These are phyloP conservation scores for Elephas maximus DNA, from an alignment of 2,113 vertebrate genomes.

Conservation along the genomic window DNA sequence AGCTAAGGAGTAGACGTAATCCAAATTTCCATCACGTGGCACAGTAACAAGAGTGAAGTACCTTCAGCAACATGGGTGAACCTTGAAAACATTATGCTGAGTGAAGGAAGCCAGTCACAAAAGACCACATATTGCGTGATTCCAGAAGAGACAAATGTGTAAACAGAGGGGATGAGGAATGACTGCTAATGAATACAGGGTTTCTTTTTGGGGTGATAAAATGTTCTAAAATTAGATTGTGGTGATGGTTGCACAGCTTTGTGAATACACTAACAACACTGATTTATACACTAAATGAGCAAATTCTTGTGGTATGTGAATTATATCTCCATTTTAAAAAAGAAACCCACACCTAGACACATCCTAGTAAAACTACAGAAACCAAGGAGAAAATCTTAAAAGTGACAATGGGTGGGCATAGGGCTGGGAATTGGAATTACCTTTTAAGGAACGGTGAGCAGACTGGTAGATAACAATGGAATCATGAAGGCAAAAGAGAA, in stretches of 20 bases:
- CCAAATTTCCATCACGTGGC: not conserved
- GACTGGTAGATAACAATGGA: not conserved
- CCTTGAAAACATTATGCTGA: not conserved
- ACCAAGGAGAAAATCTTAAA: not conserved
- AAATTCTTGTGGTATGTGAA: not conserved
- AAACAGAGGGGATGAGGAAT: not conserved
- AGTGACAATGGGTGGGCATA: not conserved
- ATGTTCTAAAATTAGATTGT: conserved; percentile 25
- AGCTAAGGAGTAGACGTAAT: not conserved
- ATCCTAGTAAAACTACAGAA: not conserved
- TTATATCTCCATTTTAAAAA: not conserved
- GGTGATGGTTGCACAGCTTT: not conserved
- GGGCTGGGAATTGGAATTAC: not conserved
- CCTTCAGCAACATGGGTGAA: not conserved
- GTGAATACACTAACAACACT: not conserved
- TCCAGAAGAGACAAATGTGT: not conserved
- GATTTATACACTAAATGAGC: not conserved
- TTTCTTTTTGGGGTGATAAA: conserved; percentile 7
- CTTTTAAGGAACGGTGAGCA: not conserved
- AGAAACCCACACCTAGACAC: not conserved
- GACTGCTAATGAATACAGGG: not conserved
- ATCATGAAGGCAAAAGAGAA: not conserved
- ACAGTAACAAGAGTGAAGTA: not conserved
- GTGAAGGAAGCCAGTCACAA: not conserved
- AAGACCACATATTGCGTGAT: not conserved